Conservation (phyloP, 2,797 vertebrate species). For the Esox lucius region DNA sequence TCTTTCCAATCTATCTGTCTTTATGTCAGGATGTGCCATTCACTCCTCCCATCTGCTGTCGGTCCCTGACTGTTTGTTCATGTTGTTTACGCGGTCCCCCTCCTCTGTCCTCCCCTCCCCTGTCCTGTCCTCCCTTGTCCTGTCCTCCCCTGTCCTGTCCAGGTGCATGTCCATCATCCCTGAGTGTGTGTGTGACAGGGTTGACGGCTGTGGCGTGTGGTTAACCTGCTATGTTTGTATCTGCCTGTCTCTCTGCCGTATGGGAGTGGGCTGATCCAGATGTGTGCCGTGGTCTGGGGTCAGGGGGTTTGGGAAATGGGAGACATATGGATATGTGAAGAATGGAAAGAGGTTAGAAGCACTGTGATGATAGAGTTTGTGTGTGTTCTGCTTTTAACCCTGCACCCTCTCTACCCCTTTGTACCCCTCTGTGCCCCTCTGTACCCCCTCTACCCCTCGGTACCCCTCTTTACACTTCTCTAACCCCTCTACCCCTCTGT, state of each 20-base stretch:
- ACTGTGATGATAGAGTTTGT: background rate
- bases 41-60: constrained; percentile 22
- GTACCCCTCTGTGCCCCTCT: no score
- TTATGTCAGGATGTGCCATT: constrained; percentile 20
- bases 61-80: constrained; percentile 16
- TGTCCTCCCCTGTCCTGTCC: constrained; percentile 12
- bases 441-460: no score
- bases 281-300: background rate
- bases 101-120: no score
- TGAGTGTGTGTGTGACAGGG: constrained; percentile 46
- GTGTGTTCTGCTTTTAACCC: constrained; percentile 19
- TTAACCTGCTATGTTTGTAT: constrained; percentile 14
- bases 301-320: constrained; percentile 39
- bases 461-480: no score
- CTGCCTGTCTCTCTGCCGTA: background rate
- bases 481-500: no score
- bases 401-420: no score
- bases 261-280: background rate
- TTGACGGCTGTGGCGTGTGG: constrained; percentile 40
- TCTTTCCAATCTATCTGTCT: constrained; percentile 1
- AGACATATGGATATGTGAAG: constrained; percentile 39
- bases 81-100: constrained; percentile 33
- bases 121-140: constrained; percentile 2
- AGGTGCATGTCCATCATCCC: constrained; percentile 3
- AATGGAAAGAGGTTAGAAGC: background rate